Percentiles rank a stretch among this genome's conserved stretches.
Evolutionary conservation across 2,797 vertebrate genomes (phyloP).

Genomic region (Semotilus atromaculatus): DNA sequence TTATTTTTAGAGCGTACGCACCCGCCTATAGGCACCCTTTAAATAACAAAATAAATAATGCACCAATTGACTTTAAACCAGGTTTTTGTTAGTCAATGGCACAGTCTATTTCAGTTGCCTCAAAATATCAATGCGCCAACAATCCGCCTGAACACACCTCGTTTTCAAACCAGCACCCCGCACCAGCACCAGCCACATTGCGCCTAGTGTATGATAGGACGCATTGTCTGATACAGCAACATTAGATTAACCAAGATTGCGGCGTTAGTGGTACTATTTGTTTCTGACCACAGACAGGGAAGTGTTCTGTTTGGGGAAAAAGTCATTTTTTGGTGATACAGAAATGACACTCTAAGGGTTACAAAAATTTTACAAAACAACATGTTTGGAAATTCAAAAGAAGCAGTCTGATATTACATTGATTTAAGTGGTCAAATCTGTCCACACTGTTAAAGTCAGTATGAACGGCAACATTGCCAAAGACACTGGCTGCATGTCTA

Average conservation of each 20-base stretch:
- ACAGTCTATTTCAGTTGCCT: too few relatives aligned
- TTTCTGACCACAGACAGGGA: background rate
- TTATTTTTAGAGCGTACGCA: too few relatives aligned
- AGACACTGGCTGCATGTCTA: slow-evolving; percentile 16
- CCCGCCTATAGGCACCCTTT: too few relatives aligned
- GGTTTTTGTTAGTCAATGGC: too few relatives aligned
- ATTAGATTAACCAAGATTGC: background rate
- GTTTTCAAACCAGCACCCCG: too few relatives aligned
- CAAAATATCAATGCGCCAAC: too few relatives aligned
- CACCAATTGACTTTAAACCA: too few relatives aligned
- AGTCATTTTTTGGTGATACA: background rate
- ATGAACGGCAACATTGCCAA: background rate
- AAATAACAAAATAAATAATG: too few relatives aligned
- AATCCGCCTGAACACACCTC: too few relatives aligned
- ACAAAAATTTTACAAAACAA: background rate
- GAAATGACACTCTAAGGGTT: background rate
- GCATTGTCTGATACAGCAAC: background rate
- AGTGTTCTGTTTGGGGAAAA: background rate
- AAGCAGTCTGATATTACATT: background rate
- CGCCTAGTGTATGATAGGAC: too few relatives aligned
- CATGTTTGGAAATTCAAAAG: background rate
- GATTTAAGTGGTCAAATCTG: slow-evolving; percentile 15
- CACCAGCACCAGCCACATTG: too few relatives aligned
- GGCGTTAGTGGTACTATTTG: background rate
- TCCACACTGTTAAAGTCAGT: background rate